A percentile compares a stretch with the other conserved stretches of the same genome.
Conservation (phyloP, 2,888 invertebrate genomes). For the Monoplex corrugatus region DNA sequence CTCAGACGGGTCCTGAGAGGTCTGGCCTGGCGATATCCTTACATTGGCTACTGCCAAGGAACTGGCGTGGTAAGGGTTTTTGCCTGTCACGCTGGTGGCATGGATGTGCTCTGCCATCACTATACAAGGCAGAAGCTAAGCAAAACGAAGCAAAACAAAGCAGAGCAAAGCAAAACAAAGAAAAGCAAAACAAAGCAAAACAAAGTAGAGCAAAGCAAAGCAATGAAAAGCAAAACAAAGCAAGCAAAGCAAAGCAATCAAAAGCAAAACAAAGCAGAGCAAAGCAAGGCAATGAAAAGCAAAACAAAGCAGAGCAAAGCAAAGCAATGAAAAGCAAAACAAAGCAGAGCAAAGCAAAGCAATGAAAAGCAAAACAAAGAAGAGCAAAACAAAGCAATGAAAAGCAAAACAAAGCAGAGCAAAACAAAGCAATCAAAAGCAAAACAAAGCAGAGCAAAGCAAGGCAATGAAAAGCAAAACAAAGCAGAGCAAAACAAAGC, state of each 20-base stretch:
- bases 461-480: neutral
- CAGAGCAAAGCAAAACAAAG: too few relatives aligned
- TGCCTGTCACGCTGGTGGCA: too few relatives aligned
- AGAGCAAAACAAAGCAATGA: neutral
- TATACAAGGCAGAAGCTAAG: too few relatives aligned
- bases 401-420: neutral
- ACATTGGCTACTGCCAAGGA: conserved; percentile 82
- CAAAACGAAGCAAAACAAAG: too few relatives aligned
- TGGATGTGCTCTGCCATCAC: too few relatives aligned
- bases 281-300: neutral
- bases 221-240: too few relatives aligned
- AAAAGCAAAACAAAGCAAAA: neutral
- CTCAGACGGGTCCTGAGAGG: conserved; percentile 93
- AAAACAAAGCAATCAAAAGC: neutral
- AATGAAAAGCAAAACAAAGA: neutral
- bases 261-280: too few relatives aligned
- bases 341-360: neutral
- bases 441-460: too few relatives aligned
- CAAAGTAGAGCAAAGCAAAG: too few relatives aligned
- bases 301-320: neutral
- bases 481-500: too few relatives aligned
- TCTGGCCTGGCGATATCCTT: conserved; percentile 95
- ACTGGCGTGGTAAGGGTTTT: conserved; percentile 86
- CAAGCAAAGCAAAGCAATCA: too few relatives aligned
- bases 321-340: neutral